Percentiles rank a stretch among this genome's conserved stretches.
Conservation (phyloP, 2,888 invertebrate species). For the Ophioninae sp. region DNA sequence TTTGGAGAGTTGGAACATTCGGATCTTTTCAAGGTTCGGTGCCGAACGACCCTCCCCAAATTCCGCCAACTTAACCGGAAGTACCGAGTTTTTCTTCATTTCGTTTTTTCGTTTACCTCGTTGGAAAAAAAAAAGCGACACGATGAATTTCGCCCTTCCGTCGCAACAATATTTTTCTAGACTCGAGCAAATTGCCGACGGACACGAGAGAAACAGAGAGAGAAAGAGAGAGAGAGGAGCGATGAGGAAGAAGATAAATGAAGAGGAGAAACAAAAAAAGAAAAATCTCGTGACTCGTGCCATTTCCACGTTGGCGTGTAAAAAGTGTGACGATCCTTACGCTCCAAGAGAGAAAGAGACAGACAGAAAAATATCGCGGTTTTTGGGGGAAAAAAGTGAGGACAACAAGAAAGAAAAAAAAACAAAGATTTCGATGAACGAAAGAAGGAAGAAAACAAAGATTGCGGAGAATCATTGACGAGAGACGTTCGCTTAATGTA, state of each 20-base stretch:
- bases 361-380: conserved; percentile 40
- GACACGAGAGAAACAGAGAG: neutral
- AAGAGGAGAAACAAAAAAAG: conserved; percentile 54
- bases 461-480: conserved; percentile 68
- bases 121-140: too few species aligned
- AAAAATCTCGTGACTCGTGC: conserved; percentile 77
- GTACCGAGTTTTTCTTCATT: too few species aligned
- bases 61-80: too few species aligned
- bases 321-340: conserved; percentile 62
- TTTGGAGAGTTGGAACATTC: too few species aligned
- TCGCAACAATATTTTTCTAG: too few species aligned
- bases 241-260: conserved; percentile 22
- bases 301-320: conserved; percentile 78
- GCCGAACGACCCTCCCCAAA: too few species aligned
- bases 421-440: conserved; percentile 36
- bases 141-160: too few species aligned
- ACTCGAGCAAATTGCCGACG: too few species aligned
- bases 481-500: conserved; percentile 72
- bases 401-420: conserved; percentile 28
- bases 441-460: conserved; percentile 62
- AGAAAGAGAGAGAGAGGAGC: conserved; percentile 3
- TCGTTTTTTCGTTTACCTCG: too few species aligned
- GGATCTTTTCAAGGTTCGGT: too few species aligned
- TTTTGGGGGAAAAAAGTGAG: conserved; percentile 35
- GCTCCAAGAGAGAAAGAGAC: neutral